phyloP scores from a whole-genome alignment of 2,797 vertebrate species.

The Mallotus villosus region DNA sequence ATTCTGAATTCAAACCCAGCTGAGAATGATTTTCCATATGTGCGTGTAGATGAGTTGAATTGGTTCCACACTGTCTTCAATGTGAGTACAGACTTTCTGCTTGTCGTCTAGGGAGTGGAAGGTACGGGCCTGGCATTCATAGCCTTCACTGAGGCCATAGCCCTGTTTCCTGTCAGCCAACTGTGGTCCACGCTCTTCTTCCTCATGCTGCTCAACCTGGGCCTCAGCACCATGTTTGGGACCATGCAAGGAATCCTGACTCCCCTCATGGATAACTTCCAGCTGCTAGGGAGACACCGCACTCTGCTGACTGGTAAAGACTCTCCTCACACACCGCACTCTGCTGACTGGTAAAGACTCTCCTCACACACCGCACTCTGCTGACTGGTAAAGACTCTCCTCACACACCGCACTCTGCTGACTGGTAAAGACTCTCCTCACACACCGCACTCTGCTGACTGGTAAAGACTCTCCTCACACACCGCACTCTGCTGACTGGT shows the following conservation, averaged over 20 bases:
- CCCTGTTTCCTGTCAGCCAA: slow-evolving; percentile 91
- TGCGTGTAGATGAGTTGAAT: too few relatives aligned
- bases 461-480: slow-evolving; percentile 54
- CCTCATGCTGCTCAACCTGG: slow-evolving; percentile 95
- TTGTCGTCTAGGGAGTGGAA: slow-evolving; percentile 83
- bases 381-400: slow-evolving; percentile 57
- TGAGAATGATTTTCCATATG: too few relatives aligned
- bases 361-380: too few relatives aligned
- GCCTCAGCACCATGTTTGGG: slow-evolving; percentile 97
- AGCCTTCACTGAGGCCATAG: slow-evolving; percentile 97
- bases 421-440: slow-evolving; percentile 52
- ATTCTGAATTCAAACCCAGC: too few relatives aligned
- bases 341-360: slow-evolving; percentile 63
- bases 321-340: too few relatives aligned
- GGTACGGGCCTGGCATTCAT: slow-evolving; percentile 97
- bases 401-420: too few relatives aligned
- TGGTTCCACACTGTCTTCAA: too few relatives aligned
- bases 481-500: too few relatives aligned
- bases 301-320: slow-evolving; percentile 72
- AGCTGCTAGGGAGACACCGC: slow-evolving; percentile 73
- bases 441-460: too few relatives aligned
- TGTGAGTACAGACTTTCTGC: too few relatives aligned
- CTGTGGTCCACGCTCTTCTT: slow-evolving; percentile 98
- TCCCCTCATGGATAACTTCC: slow-evolving; percentile 93
- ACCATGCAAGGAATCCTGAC: slow-evolving; percentile 98